Evolutionary conservation across 2,797 vertebrate species (phyloP).

Genomic region (Pygocentrus nattereri): DNA sequence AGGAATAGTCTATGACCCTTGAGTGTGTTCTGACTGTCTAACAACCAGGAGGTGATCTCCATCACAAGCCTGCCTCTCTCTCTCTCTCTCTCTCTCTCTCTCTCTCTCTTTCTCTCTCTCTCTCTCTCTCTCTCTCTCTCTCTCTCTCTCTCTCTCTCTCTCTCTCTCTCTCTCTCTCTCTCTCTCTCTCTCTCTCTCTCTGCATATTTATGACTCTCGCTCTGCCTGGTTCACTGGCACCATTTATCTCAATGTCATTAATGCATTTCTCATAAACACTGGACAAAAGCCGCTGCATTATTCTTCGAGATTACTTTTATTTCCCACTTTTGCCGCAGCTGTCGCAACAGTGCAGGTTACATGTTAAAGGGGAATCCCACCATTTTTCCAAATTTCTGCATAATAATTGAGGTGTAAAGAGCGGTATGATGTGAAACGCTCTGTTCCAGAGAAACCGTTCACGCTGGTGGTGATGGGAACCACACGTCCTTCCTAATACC

Average conservation of each 20-base stretch:
- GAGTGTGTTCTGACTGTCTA: conserved; percentile 39
- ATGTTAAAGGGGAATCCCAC: too few species aligned
- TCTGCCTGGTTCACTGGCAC: conserved; percentile 23
- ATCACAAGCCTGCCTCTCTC: conserved; percentile 24
- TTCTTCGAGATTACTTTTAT: conserved; percentile 33
- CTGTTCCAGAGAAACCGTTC: too few species aligned
- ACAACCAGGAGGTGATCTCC: conserved; percentile 40
- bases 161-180: conserved; percentile 11
- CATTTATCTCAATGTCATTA: conserved; percentile 50
- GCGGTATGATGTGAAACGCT: too few species aligned
- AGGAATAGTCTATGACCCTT: conserved; percentile 69
- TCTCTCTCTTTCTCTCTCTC: background rate
- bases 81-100: conserved; percentile 29
- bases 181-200: conserved; percentile 30
- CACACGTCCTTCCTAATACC: too few species aligned
- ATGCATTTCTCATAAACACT: conserved; percentile 44
- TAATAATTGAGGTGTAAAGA: too few species aligned
- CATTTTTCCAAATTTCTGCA: too few species aligned
- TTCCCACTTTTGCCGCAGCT: conserved; percentile 1
- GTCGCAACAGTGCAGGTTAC: background rate
- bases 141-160: background rate
- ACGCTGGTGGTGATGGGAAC: too few species aligned
- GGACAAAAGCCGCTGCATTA: conserved; percentile 37
- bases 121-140: conserved; percentile 18
- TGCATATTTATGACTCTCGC: conserved; percentile 19